Conservation (phyloP, 2,888 invertebrate genomes). For the Troides aeacus region DNA sequence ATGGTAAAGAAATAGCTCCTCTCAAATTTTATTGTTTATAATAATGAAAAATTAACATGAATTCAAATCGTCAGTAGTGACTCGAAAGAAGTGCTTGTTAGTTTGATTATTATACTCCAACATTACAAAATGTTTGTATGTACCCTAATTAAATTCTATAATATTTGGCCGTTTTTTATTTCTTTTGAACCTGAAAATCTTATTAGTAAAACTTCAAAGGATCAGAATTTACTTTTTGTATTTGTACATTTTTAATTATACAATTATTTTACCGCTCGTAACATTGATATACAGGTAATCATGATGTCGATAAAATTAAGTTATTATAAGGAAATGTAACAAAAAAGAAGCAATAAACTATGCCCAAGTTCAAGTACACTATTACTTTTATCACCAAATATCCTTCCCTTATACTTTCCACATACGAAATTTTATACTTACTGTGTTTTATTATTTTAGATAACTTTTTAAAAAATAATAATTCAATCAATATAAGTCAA, state of each 20-base stretch:
- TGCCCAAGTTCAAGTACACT: slow-evolving; percentile 10
- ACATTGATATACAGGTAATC: slow-evolving; percentile 3
- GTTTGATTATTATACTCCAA: slow-evolving; percentile 77
- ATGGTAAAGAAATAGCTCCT: slow-evolving; percentile 53
- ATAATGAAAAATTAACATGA: slow-evolving; percentile 52
- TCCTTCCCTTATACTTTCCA: slow-evolving; percentile 1
- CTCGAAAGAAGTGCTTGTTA: slow-evolving; percentile 73
- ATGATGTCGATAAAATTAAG: slow-evolving; percentile 15
- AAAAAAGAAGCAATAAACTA: slow-evolving; percentile 12
- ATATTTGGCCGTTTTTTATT: slow-evolving; percentile 66
- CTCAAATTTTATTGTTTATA: slow-evolving; percentile 56
- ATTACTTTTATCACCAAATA: slow-evolving; percentile 13
- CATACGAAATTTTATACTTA: too few relatives aligned
- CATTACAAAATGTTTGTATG: slow-evolving; percentile 79
- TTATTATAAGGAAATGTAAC: slow-evolving; percentile 13
- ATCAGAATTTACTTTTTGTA: not conserved
- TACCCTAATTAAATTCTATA: slow-evolving; percentile 79
- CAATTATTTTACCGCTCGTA: slow-evolving; percentile 9
- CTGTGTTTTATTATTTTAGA: too few relatives aligned
- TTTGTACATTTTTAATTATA: not conserved
- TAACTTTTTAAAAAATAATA: too few relatives aligned
- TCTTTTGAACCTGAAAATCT: slow-evolving; percentile 25
- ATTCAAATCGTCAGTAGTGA: slow-evolving; percentile 69
- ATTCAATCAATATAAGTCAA: too few relatives aligned
- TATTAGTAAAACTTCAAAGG: slow-evolving; percentile 3